A percentile compares a stretch with the other conserved stretches of the same genome.
Evolutionary conservation across 2,113 vertebrate species (phyloP).

Genomic region (Rhagologus leucostigma): DNA sequence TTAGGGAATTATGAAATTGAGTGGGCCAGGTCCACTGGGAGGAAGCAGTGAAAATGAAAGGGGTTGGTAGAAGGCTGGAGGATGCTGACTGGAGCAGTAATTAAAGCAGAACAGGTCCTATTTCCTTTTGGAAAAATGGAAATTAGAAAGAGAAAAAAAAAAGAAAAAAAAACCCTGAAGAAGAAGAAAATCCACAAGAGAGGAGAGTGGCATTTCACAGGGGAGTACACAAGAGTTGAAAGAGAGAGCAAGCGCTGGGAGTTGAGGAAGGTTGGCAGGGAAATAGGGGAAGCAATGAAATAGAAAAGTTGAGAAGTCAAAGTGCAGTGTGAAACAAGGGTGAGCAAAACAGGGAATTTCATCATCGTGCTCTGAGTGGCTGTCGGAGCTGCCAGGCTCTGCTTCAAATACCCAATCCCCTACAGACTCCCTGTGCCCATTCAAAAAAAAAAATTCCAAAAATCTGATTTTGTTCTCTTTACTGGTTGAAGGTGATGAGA

Average conservation of each 20-base stretch:
- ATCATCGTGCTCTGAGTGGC: rapidly evolving
- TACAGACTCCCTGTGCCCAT: neutral
- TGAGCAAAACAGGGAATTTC: neutral
- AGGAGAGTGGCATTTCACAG: neutral
- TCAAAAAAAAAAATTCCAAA: neutral
- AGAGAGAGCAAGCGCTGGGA: neutral
- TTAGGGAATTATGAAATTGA: slow-evolving; percentile 15
- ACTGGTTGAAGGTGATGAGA: neutral
- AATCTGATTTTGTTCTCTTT: neutral
- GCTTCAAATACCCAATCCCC: rapidly evolving
- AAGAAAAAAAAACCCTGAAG: neutral
- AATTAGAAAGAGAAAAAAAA: neutral
- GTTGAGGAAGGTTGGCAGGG: neutral
- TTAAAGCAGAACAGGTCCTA: slow-evolving; percentile 8
- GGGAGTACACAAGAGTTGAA: neutral
- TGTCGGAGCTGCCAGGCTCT: rapidly evolving
- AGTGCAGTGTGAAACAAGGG: neutral
- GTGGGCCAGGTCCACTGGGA: slow-evolving; percentile 8
- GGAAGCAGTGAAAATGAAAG: slow-evolving; percentile 38
- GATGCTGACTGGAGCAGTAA: neutral
- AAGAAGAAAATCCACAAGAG: neutral
- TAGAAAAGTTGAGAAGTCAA: neutral
- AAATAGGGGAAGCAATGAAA: neutral
- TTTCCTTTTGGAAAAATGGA: slow-evolving; percentile 19
- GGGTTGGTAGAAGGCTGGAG: neutral